Evolutionary conservation across 2,888 invertebrate genomes (phyloP), one percentile per base, ranked within the genome.

Genomic region (Steromphala cineraria): DNA sequence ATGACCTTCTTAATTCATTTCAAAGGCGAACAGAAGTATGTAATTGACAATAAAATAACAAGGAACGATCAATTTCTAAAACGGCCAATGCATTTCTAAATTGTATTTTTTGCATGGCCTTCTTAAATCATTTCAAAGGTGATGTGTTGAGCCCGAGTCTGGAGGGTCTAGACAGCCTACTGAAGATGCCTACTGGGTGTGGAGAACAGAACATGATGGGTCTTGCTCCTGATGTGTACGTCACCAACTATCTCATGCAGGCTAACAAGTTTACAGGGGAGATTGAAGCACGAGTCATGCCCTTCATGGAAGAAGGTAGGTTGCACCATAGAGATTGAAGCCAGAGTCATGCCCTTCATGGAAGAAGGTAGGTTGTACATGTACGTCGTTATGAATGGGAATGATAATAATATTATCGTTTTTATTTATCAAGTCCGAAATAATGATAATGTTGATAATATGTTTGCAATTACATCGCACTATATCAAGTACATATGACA

Each of bases 161-260:
- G 80, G 95, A 96, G 40, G 96, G 96, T 91, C 93, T 97, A 67
- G 96, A 96, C 36, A 95, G 95, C 86, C 93, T 98, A 78, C 95
- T 97, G 19, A 90, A 95, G 84, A 95, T 96, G 93, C 97, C 98
- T 0, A 96, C 96, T 55, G 98, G 97, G 0, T 98, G 98, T 92
- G 97, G 98, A 0, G 97, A 97, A 92, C 97, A 98, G 92, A 98
- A 98, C 83, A 96, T 98, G 95, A 94, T 97, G 67, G 96, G 97
- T 83, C 96, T 99, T 90, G 97, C 98, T 71, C 96, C 98, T 0
- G 97, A 97, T 87, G 95, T 98, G 87, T 96, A 98, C 78, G 95
- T 98, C 79, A 94, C 97, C 13, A 96, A 97, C 88, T 98, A 99
- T 92, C 94, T 99, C 80, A 95, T 96, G 93, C 95, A 96, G 78